Percentiles rank a stretch among this genome's conserved stretches.
These are phyloP conservation scores for Phaethon lepturus DNA, from an alignment of 2,113 vertebrate genomes.

Conservation along the genomic window DNA sequence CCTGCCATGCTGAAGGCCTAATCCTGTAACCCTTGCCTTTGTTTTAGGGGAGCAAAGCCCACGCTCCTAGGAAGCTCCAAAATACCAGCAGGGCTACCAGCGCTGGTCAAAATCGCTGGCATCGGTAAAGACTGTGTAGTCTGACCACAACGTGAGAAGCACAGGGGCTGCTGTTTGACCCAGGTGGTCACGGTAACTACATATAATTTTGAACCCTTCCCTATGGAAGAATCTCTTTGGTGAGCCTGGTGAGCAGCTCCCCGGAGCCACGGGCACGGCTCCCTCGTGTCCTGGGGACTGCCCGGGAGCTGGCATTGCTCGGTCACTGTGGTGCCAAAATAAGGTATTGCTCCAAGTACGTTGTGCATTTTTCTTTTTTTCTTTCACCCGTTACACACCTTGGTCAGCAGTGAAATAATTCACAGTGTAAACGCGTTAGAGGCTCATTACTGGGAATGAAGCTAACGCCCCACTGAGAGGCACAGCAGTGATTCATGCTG, in stretches of 20 bases:
- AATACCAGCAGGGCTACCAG: background rate
- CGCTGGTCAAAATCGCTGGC: background rate
- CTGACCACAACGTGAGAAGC: accelerated
- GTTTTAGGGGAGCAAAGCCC: background rate
- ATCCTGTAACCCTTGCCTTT: background rate
- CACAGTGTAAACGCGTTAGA: accelerated
- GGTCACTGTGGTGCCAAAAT: accelerated
- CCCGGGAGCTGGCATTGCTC: background rate
- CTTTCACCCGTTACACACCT: accelerated
- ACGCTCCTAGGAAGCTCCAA: background rate
- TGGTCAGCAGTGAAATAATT: background rate
- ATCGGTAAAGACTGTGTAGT: background rate
- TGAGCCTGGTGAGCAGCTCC: background rate
- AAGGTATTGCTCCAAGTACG: background rate
- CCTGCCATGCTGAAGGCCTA: background rate
- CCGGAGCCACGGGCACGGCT: accelerated
- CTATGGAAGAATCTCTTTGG: background rate
- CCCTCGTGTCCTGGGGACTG: background rate
- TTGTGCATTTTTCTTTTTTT: background rate
- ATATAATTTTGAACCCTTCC: background rate
- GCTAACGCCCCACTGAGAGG: background rate
- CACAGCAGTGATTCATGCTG: background rate
- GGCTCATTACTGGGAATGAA: background rate
- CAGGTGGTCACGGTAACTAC: accelerated
- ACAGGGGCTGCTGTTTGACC: background rate